phyloP scores from a whole-genome alignment of 1,140 invertebrate genomes.

The Xylocopa sonorina region DNA sequence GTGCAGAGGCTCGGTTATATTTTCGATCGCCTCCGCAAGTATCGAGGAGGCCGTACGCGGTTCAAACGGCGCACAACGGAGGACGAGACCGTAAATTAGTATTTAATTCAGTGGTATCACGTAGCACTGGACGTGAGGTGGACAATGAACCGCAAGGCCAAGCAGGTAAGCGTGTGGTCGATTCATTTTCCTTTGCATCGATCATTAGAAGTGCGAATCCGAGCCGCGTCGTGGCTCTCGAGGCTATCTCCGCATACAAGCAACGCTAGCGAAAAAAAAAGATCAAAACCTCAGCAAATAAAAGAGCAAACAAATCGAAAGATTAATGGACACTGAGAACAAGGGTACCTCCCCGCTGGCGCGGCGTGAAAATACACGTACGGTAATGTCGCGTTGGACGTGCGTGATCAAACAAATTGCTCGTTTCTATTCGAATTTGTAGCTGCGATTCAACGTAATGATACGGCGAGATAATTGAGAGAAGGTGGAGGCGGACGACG shows the following conservation, averaged over 20 bases:
- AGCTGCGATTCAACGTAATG: slow-evolving; percentile 30
- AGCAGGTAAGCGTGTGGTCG: slow-evolving; percentile 76
- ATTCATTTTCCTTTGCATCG: slow-evolving; percentile 65
- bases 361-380: slow-evolving; percentile 39
- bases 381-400: slow-evolving; percentile 9
- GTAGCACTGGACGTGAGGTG: slow-evolving; percentile 53
- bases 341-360: slow-evolving; percentile 29
- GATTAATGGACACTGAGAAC: slow-evolving; percentile 43
- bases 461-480: background rate
- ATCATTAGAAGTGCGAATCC: slow-evolving; percentile 50
- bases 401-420: slow-evolving; percentile 42
- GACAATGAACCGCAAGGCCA: slow-evolving; percentile 73
- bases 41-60: background rate
- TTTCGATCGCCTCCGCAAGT: slow-evolving; percentile 5
- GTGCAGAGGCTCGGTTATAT: too few species aligned
- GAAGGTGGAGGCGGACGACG: background rate
- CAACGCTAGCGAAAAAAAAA: slow-evolving; percentile 72
- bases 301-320: slow-evolving; percentile 70
- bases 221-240: slow-evolving; percentile 40
- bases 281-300: slow-evolving; percentile 69
- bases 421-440: background rate
- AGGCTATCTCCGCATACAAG: slow-evolving; percentile 61
- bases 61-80: background rate
- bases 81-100: slow-evolving; percentile 15
- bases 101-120: slow-evolving; percentile 36